phyloP scores from a whole-genome alignment of 2,888 invertebrate species.

The Pollenia griseotomentosa region DNA sequence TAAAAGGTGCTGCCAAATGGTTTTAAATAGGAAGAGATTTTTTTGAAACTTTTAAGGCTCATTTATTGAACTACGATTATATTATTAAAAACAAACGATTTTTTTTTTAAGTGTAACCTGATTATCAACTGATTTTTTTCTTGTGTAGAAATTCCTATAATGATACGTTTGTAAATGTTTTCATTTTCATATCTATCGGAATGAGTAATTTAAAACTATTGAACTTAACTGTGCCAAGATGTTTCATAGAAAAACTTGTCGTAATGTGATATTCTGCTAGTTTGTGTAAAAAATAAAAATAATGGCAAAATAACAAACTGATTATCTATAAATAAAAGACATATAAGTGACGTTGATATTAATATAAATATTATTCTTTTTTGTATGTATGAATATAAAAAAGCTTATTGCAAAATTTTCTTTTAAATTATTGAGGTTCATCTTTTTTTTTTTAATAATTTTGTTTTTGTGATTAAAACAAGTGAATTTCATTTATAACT shows the following conservation, averaged over 20 bases:
- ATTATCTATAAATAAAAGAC: neutral
- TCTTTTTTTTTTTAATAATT: neutral
- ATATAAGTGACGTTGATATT: neutral
- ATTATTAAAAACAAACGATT: no score
- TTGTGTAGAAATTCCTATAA: no score
- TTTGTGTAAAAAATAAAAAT: neutral
- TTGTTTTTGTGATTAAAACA: slow-evolving; percentile 10
- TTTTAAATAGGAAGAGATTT: no score
- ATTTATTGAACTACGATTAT: no score
- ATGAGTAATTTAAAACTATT: slow-evolving; percentile 44
- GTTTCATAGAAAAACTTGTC: slow-evolving; percentile 17
- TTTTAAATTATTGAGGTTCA: slow-evolving; percentile 2
- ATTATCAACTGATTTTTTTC: no score
- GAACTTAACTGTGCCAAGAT: slow-evolving; percentile 33
- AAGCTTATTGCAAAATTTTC: neutral
- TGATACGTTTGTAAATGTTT: neutral
- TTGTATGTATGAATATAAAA: neutral
- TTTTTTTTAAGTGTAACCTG: no score
- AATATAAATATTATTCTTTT: neutral
- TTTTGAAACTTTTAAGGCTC: no score
- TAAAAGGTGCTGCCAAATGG: no score
- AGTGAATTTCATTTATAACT: neutral
- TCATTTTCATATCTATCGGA: neutral
- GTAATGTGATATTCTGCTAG: slow-evolving; percentile 37
- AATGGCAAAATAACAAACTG: neutral